These are phyloP conservation scores for Nasonia vitripennis DNA, from an alignment of 1,140 invertebrate genomes.

Conservation along the genomic window DNA sequence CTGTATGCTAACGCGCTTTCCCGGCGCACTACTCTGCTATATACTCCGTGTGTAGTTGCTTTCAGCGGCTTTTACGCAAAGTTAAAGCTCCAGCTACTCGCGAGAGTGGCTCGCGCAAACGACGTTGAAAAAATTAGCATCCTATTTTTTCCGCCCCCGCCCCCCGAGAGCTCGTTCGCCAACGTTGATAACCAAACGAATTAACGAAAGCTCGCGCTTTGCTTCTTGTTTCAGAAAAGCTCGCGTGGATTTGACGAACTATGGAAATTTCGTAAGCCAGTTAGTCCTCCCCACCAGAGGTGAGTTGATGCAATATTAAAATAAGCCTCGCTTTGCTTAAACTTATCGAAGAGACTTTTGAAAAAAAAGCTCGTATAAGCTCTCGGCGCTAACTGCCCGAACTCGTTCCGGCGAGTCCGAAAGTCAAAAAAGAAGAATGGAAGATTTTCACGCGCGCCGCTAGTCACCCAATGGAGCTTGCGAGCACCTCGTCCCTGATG, in stretches of 20 bases:
- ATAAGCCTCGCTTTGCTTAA: neutral
- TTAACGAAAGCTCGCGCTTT: no score
- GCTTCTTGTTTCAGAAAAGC: slow-evolving; percentile 54
- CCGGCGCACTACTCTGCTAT: no score
- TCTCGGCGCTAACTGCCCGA: slow-evolving; percentile 21
- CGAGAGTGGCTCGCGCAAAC: slow-evolving; percentile 6
- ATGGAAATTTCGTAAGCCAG: slow-evolving; percentile 54
- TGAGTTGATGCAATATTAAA: slow-evolving; percentile 52
- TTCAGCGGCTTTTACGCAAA: neutral
- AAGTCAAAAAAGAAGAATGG: neutral
- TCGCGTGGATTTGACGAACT: slow-evolving; percentile 56
- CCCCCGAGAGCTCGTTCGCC: no score
- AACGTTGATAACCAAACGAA: no score
- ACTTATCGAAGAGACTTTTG: neutral
- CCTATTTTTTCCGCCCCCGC: neutral
- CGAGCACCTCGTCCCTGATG: slow-evolving; percentile 53
- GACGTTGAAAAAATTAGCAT: slow-evolving; percentile 38
- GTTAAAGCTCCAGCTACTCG: neutral
- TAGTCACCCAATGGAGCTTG: neutral
- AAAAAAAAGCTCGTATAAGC: neutral
- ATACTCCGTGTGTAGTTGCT: no score
- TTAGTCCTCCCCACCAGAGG: slow-evolving; percentile 47
- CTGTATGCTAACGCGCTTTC: neutral
- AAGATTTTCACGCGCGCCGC: neutral
- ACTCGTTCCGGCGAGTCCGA: no score